These are phyloP conservation scores for Adelognathus sp. DNA, from an alignment of 2,888 invertebrate genomes.

Conservation along the genomic window DNA sequence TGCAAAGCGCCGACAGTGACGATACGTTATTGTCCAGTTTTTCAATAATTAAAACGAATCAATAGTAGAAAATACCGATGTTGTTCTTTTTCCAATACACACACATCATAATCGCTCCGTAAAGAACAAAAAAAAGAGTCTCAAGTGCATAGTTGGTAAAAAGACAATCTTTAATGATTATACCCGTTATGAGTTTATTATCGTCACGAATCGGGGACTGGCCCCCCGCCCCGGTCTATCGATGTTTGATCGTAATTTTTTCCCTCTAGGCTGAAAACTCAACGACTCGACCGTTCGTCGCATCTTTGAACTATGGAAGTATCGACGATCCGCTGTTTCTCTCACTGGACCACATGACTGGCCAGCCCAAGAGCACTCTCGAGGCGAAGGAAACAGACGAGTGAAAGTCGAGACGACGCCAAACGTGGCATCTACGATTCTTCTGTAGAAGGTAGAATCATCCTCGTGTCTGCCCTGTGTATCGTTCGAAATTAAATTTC, in stretches of 20 bases:
- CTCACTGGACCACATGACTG: conserved; percentile 54
- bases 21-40: conserved; percentile 20
- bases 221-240: not conserved
- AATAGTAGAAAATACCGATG: not conserved
- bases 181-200: conserved; percentile 49
- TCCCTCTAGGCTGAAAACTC: conserved; percentile 57
- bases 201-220: conserved; percentile 1
- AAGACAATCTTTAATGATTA: conserved; percentile 37
- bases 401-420: not conserved
- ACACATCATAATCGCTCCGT: conserved; percentile 25
- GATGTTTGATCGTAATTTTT: conserved; percentile 49
- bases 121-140: conserved; percentile 23
- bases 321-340: not conserved
- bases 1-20: not conserved
- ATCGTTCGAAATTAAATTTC: conserved; percentile 9
- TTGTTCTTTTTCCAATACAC: conserved; percentile 16
- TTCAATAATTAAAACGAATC: not conserved
- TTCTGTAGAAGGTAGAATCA: conserved; percentile 42
- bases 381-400: not conserved
- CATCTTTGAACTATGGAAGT: conserved; percentile 40
- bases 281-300: conserved; percentile 18
- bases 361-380: conserved; percentile 34
- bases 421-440: not conserved
- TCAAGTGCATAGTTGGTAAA: conserved; percentile 44
- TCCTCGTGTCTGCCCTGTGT: conserved; percentile 17